These are phyloP conservation scores for Actias luna DNA, from an alignment of 2,888 invertebrate genomes.

Conservation along the genomic window DNA sequence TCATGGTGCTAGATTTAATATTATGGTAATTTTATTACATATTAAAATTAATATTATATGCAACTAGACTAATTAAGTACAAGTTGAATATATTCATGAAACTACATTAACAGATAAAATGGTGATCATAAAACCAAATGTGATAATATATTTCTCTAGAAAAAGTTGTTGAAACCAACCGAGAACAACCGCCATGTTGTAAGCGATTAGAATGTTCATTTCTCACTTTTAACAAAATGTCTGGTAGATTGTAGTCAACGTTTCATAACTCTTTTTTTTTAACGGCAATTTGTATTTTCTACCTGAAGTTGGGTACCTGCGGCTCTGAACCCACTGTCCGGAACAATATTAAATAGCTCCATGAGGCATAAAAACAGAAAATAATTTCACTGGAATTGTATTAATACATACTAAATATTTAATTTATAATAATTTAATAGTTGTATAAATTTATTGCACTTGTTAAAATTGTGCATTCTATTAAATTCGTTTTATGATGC, in stretches of 20 bases:
- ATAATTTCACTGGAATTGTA: constrained; percentile 38
- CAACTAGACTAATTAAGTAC: constrained; percentile 32
- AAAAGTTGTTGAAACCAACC: constrained; percentile 26
- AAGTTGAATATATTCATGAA: constrained; percentile 29
- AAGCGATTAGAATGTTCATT: constrained; percentile 26
- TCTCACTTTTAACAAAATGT: constrained; percentile 50
- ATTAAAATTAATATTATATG: constrained; percentile 21
- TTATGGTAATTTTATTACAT: constrained; percentile 27
- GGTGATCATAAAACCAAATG: constrained; percentile 35
- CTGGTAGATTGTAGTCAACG: constrained; percentile 35
- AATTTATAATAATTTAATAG: no score
- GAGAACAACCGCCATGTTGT: constrained; percentile 24
- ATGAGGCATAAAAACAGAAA: constrained; percentile 65
- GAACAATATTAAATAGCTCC: constrained; percentile 73
- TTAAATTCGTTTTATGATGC: not conserved
- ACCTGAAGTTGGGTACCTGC: constrained; percentile 69
- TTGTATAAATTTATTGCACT: no score
- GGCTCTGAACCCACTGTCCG: constrained; percentile 64
- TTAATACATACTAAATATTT: constrained; percentile 58
- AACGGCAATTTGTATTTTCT: constrained; percentile 46
- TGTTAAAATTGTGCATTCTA: not conserved
- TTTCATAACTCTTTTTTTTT: constrained; percentile 52
- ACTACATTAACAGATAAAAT: constrained; percentile 34
- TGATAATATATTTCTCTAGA: constrained; percentile 35
- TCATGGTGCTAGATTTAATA: constrained; percentile 29